Evolutionary conservation across 2,888 invertebrate genomes (phyloP).

Genomic region (Notocelia uddmanniana): DNA sequence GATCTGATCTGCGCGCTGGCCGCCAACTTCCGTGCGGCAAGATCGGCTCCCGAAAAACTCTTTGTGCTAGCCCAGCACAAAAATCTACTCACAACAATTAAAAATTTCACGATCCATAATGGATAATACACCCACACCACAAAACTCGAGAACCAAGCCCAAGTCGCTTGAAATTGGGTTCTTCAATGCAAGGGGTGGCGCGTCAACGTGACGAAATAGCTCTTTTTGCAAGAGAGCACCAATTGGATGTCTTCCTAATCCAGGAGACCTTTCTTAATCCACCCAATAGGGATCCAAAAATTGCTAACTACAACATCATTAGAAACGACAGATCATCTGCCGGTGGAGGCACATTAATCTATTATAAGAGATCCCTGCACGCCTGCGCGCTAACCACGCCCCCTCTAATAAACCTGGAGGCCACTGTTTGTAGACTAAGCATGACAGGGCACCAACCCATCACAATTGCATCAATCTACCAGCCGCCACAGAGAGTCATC

Average conservation of each 20-base stretch:
- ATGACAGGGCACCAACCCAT: neutral
- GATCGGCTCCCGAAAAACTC: neutral
- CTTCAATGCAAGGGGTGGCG: neutral
- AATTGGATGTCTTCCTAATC: neutral
- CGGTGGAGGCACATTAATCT: neutral
- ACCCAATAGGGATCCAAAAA: neutral
- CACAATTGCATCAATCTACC: too few species aligned
- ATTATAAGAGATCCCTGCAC: neutral
- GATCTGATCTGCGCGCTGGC: neutral
- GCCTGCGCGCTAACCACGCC: neutral
- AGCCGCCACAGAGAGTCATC: neutral
- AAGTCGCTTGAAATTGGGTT: neutral
- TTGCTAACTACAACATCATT: neutral
- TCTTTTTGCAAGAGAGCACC: accelerated
- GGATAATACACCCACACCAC: neutral
- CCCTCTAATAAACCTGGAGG: neutral
- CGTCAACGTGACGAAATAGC: neutral
- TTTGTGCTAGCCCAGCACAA: neutral
- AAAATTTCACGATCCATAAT: neutral
- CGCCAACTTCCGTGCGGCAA: neutral
- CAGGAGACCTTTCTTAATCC: neutral
- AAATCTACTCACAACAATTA: neutral
- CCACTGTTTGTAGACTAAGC: neutral
- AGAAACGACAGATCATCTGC: neutral
- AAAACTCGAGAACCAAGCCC: neutral